Conservation (phyloP, 1,140 invertebrate genomes). For the Coboldia fuscipes region DNA sequence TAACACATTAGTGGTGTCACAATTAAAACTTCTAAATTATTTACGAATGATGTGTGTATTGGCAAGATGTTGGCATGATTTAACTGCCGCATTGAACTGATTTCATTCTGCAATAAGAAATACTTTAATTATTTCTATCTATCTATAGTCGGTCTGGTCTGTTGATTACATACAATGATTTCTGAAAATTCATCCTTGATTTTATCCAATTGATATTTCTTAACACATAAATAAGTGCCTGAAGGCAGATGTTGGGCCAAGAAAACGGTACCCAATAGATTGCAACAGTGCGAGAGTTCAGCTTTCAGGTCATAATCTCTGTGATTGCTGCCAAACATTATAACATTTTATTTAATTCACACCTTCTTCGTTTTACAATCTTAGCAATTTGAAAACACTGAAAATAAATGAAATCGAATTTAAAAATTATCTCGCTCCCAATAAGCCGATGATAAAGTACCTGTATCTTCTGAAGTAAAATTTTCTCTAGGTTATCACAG, state of each 20-base stretch:
- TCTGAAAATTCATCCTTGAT: constrained; percentile 31
- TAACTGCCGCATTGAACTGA: constrained; percentile 48
- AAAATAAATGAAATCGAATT: no score
- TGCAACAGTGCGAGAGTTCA: constrained; percentile 41
- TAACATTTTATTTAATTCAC: no score
- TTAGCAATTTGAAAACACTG: no score
- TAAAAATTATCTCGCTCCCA: no score
- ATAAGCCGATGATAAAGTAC: no score
- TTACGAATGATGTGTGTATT: constrained; percentile 50
- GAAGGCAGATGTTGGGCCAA: constrained; percentile 42
- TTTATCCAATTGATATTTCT: constrained; percentile 52
- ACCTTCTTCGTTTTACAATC: no score
- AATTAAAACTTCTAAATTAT: constrained; percentile 48
- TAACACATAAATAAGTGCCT: constrained; percentile 44
- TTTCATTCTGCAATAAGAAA: constrained; percentile 40
- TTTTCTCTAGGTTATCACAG: no score
- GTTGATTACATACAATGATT: background rate
- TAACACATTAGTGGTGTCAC: constrained; percentile 60
- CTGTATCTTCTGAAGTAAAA: no score
- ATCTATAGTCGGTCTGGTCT: background rate
- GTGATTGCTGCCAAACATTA: constrained; percentile 18
- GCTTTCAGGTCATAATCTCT: constrained; percentile 33
- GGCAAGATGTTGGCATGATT: constrained; percentile 56
- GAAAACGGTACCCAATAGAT: constrained; percentile 29
- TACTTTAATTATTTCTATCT: background rate